Conservation (phyloP, 2,113 vertebrate genomes). For the Ammodytes dubius region DNA sequence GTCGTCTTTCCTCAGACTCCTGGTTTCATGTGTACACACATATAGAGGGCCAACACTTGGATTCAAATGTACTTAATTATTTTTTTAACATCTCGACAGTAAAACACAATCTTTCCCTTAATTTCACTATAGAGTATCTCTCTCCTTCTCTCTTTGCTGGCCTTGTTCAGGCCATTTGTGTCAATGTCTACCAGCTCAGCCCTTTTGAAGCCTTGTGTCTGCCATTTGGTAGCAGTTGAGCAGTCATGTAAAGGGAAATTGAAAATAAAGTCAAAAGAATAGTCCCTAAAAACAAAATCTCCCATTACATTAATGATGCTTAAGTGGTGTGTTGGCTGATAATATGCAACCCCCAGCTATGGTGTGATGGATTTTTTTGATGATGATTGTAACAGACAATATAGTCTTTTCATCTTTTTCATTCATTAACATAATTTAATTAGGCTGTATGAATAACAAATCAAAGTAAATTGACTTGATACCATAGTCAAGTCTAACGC, state of each 20-base stretch:
- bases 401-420: not conserved
- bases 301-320: slow-evolving; percentile 22
- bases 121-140: not conserved
- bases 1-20: slow-evolving; percentile 23
- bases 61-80: not conserved
- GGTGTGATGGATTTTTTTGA: not conserved
- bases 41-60: not conserved
- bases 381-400: not conserved
- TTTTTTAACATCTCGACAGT: slow-evolving; percentile 8
- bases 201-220: slow-evolving; percentile 18
- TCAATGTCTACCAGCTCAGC: not conserved
- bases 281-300: slow-evolving; percentile 19
- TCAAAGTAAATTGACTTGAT: not conserved
- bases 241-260: slow-evolving; percentile 38
- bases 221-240: slow-evolving; percentile 47
- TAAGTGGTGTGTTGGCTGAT: not conserved
- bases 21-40: not conserved
- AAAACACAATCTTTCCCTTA: not conserved
- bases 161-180: slow-evolving; percentile 24
- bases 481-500: slow-evolving; percentile 29
- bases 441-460: too few relatives aligned
- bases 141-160: not conserved
- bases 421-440: slow-evolving; percentile 21
- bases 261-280: slow-evolving; percentile 35
- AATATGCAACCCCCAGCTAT: not conserved